A percentile compares a stretch with the other conserved stretches of the same genome.
These are phyloP conservation scores for Tinea trinotella DNA, from an alignment of 2,888 invertebrate species.

Conservation along the genomic window DNA sequence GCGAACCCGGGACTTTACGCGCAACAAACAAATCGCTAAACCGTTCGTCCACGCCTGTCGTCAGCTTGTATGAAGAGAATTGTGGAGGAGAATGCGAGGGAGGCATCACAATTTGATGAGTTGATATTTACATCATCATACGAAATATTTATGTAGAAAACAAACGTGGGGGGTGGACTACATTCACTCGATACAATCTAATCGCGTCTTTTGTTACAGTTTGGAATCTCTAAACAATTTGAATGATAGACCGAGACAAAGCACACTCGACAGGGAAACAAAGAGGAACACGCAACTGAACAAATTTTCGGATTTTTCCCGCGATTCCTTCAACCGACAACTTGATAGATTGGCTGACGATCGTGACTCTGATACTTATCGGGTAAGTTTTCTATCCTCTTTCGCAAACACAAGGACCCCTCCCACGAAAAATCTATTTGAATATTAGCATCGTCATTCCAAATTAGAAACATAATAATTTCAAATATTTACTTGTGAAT, in stretches of 20 bases:
- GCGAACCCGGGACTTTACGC: no score
- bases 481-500: no score
- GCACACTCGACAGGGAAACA: slow-evolving; percentile 73
- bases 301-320: slow-evolving; percentile 61
- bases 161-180: no score
- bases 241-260: slow-evolving; percentile 68
- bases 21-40: no score
- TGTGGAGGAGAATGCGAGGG: no score
- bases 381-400: slow-evolving; percentile 34
- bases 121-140: no score
- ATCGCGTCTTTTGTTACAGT: slow-evolving; percentile 66
- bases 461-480: background rate
- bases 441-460: slow-evolving; percentile 2
- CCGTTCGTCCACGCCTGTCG: no score
- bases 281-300: slow-evolving; percentile 74
- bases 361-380: slow-evolving; percentile 53
- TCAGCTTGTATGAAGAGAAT: no score
- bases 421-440: slow-evolving; percentile 3
- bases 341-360: slow-evolving; percentile 61
- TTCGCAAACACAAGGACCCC: slow-evolving; percentile 4
- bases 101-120: no score
- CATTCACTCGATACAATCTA: no score
- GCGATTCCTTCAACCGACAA: slow-evolving; percentile 57
- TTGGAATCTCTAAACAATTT: slow-evolving; percentile 79
- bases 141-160: no score